Conservation (phyloP, 2,797 vertebrate genomes). For the Heterohyrax brucei region DNA sequence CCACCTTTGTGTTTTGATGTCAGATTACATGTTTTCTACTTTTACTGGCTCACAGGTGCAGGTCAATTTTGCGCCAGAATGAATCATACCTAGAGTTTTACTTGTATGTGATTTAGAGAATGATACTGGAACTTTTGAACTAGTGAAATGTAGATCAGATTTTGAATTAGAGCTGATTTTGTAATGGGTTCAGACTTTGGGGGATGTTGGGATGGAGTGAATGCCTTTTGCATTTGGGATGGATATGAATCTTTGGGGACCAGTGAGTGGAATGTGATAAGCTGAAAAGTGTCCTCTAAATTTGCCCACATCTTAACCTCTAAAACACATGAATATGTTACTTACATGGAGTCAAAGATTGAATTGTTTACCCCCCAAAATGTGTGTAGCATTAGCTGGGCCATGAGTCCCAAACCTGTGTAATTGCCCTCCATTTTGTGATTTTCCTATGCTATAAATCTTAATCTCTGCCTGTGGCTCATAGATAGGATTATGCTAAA, state of each 20-base stretch:
- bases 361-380: too few relatives aligned
- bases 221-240: slow-evolving; percentile 44
- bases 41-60: slow-evolving; percentile 30
- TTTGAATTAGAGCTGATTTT: slow-evolving; percentile 60
- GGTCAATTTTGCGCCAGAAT: slow-evolving; percentile 29
- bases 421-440: too few relatives aligned
- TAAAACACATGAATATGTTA: neutral
- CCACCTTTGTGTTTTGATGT: slow-evolving; percentile 40
- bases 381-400: too few relatives aligned
- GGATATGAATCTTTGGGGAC: neutral
- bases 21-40: slow-evolving; percentile 44
- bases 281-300: neutral
- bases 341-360: neutral
- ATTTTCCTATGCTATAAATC: too few relatives aligned
- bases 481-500: too few relatives aligned
- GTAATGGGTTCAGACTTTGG: slow-evolving; percentile 17
- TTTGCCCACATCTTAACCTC: neutral
- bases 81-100: slow-evolving; percentile 49
- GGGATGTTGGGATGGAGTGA: neutral
- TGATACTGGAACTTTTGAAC: slow-evolving; percentile 61
- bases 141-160: slow-evolving; percentile 51
- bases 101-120: slow-evolving; percentile 40
- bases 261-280: neutral
- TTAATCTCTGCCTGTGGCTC: too few relatives aligned
- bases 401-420: too few relatives aligned